Percentiles rank a stretch among this genome's conserved stretches.
phyloP scores from a whole-genome alignment of 2,888 invertebrate genomes.

The Limnephilus marmoratus region DNA sequence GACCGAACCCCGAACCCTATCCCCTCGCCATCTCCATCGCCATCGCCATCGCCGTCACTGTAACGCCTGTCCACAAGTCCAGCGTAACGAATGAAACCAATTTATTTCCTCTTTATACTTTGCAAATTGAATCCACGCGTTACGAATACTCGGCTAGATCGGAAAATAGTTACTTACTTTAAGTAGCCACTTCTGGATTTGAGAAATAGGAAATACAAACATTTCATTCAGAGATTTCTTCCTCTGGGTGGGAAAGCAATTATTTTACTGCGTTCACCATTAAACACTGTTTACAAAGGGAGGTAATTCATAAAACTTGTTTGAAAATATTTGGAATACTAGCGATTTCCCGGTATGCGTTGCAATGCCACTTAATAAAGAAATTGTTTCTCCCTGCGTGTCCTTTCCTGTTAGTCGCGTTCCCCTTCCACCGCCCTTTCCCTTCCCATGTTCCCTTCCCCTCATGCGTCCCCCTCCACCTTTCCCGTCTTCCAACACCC shows the following conservation, averaged over 20 bases:
- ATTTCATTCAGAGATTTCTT: not conserved
- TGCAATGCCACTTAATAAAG: too few relatives aligned
- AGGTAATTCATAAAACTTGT: not conserved
- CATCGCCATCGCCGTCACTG: slow-evolving; percentile 35
- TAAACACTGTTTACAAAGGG: not conserved
- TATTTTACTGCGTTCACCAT: not conserved
- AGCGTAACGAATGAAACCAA: slow-evolving; percentile 64
- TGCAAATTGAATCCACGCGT: slow-evolving; percentile 58
- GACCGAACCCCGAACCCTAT: slow-evolving; percentile 28
- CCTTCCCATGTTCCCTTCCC: too few relatives aligned
- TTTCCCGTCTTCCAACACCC: too few relatives aligned
- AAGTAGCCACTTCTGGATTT: not conserved
- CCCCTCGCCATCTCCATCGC: slow-evolving; percentile 44
- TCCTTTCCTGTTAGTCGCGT: too few relatives aligned
- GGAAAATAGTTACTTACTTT: slow-evolving; percentile 14
- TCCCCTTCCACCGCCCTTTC: too few relatives aligned
- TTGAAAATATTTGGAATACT: not conserved
- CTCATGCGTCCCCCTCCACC: too few relatives aligned
- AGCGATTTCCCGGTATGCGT: too few relatives aligned
- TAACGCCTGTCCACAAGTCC: slow-evolving; percentile 55
- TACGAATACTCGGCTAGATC: slow-evolving; percentile 11
- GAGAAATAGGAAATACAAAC: not conserved
- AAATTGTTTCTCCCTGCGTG: too few relatives aligned
- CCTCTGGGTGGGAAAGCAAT: not conserved
- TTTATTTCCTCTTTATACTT: slow-evolving; percentile 64